Base-by-base conservation (phyloP, 2,888 invertebrate species). In the Drosophila bunnanda region DNA sequence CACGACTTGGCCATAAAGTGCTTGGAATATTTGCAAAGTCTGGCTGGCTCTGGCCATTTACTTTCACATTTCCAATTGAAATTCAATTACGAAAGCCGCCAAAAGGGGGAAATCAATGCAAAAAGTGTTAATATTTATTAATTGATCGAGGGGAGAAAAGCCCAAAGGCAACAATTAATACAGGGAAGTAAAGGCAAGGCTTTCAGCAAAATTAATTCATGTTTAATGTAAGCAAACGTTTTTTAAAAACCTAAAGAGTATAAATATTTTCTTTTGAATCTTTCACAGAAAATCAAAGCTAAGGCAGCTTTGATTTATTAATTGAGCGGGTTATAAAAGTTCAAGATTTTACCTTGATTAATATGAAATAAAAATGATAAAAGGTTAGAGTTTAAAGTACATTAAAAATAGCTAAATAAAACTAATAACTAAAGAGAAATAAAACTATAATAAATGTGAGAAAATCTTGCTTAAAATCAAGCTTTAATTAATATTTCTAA, bases 71-170 rank as follows among this genome's bases (percentile, higher is more conserved):
- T 50, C 39, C 44, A 60, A 74, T 82, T 80, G 76, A 77, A 88
- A 80, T 88, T 88, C 88, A 83, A 88, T 83, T 83, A 83, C 78
- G 78, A 75, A 78, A 82, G 67, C 36, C 75, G 64, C 75, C 82
- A 36, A 22, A 53, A 54, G 68, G 78, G 72, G 75, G 69, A 70
- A 84, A 82, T 81, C 84, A 72, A 70, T 81, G 79, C 72, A 69
- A 75, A 66, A 74, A 78, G 80, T 57, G 78, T 80, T 80, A 82
- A 80, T 82, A 82, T 80, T 82, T 76, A 82, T 82, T 82, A 85
- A 83, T 82, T 88, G 78, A 69, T 67, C 53, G 64, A 54, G n/a
- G 48, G 28, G 25, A 17, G 10, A 38, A 41, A 59, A 36, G 7
- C 39, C 59, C 48, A 15, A 53, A 30, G 20, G 46, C 38, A 10